phyloP scores from a whole-genome alignment of 2,888 invertebrate genomes.

The Trichopoda pennipes region DNA sequence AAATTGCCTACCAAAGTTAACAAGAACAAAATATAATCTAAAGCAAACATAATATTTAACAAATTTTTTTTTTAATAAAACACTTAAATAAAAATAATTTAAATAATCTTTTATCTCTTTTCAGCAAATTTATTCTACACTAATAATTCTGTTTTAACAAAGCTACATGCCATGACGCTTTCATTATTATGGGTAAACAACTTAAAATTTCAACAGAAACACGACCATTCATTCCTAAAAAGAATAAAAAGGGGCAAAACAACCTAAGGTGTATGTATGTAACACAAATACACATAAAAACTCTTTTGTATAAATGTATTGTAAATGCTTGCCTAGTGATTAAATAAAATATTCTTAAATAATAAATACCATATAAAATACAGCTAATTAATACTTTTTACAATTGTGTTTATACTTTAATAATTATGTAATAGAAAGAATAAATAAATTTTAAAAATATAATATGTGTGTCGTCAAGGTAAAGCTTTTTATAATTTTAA shows the following conservation, averaged over 20 bases:
- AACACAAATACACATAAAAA: conserved; percentile 24
- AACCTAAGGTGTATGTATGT: conserved; percentile 19
- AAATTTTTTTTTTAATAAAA: not conserved
- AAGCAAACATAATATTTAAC: not conserved
- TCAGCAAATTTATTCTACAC: conserved; percentile 54
- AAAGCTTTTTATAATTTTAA: conserved; percentile 36
- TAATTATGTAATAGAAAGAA: conserved; percentile 17
- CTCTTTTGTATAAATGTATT: conserved; percentile 61
- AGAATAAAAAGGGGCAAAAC: not conserved
- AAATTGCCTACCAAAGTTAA: too few species aligned
- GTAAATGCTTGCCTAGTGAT: conserved; percentile 61
- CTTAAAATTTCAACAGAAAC: not conserved
- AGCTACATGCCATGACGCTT: conserved; percentile 39
- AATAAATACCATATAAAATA: conserved; percentile 24
- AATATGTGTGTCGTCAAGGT: conserved; percentile 12
- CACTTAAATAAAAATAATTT: not conserved
- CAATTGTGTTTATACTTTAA: conserved; percentile 45
- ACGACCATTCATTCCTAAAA: conserved; percentile 35
- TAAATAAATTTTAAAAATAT: not conserved
- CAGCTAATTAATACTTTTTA: conserved; percentile 41
- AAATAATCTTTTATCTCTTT: conserved; percentile 19
- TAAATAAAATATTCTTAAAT: conserved; percentile 8
- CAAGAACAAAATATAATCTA: too few species aligned
- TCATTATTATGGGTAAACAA: not conserved
- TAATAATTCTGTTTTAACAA: conserved; percentile 44